Conservation (phyloP, 2,797 vertebrate genomes). For the Pristis pectinata region DNA sequence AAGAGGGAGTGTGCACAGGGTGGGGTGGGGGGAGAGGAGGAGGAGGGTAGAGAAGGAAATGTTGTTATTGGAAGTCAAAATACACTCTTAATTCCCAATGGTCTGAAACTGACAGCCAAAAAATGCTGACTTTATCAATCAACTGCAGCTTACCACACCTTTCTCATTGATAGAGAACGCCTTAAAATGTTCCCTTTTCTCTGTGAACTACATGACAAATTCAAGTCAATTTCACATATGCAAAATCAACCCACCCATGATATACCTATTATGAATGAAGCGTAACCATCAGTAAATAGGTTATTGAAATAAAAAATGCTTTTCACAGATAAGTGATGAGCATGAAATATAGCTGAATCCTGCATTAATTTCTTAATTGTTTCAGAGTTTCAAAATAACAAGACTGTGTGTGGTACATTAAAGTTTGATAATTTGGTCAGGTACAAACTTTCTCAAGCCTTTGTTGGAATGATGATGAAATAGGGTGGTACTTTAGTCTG, state of each 20-base stretch:
- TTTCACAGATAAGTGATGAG: background rate
- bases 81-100: background rate
- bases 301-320: background rate
- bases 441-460: background rate
- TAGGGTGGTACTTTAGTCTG: background rate
- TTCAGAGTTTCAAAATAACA: background rate
- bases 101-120: background rate
- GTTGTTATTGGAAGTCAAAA: background rate
- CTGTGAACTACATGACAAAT: background rate
- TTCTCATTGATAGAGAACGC: background rate
- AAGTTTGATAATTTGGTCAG: background rate
- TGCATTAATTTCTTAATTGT: background rate
- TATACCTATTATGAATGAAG: background rate
- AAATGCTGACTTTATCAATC: background rate
- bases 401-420: background rate
- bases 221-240: background rate
- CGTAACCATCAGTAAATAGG: background rate
- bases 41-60: too few relatives aligned
- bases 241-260: background rate
- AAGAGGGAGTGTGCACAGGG: background rate
- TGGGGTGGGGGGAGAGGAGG: too few relatives aligned
- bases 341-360: background rate
- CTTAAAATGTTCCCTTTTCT: background rate
- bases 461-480: background rate
- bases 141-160: background rate